phyloP scores from a whole-genome alignment of 2,797 vertebrate species.

The Mustela erminea region DNA sequence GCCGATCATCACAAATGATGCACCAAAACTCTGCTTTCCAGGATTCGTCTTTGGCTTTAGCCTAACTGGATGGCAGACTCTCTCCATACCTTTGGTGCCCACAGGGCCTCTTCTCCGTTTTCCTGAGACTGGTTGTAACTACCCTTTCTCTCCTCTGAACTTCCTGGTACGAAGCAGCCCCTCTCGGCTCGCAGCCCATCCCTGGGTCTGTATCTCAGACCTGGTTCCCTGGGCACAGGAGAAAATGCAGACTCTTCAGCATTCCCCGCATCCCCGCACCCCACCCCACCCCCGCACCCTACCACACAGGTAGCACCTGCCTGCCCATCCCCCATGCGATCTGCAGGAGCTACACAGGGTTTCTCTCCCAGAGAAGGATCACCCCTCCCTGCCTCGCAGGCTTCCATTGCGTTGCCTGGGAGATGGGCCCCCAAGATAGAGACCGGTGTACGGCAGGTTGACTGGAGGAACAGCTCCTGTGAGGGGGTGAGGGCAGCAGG shows the following conservation, averaged over 20 bases:
- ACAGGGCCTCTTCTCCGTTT: not conserved
- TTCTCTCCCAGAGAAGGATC: not conserved
- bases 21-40: not conserved
- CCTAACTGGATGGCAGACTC: not conserved
- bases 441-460: not conserved
- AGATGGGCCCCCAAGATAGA: not conserved
- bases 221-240: not conserved
- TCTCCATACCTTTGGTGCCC: not conserved
- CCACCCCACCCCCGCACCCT: no score
- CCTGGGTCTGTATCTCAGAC: not conserved
- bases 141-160: not conserved
- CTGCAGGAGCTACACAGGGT: not conserved
- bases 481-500: not conserved
- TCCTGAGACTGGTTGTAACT: not conserved
- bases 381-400: not conserved
- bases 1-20: not conserved
- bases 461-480: not conserved
- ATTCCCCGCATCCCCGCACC: fast-evolving
- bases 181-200: not conserved
- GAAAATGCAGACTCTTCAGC: not conserved
- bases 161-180: not conserved
- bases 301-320: not conserved
- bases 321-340: not conserved
- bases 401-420: not conserved
- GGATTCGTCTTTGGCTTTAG: not conserved